Base-by-base conservation (phyloP, 2,888 invertebrate genomes). In the Pharmacophagus antenor region DNA sequence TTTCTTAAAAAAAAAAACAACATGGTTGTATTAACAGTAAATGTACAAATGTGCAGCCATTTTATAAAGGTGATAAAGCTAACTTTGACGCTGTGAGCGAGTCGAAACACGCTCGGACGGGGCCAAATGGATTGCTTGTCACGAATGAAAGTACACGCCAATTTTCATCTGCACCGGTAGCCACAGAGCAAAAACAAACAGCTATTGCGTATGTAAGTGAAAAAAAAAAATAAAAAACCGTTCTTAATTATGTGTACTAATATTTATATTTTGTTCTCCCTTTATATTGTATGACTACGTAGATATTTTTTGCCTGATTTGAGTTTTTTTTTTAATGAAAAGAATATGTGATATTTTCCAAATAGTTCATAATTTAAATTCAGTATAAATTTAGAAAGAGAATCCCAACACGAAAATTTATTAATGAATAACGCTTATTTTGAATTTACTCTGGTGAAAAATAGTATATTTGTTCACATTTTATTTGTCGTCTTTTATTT, bases 51-150 rank as follows among this genome's bases (percentile, higher is more conserved):
- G 31, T 48, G 53, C 48, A 55, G 25, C 58, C 42, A 44, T 54
- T 62, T 56, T 61, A 25, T 61, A 46, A 61, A 61, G 52, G 61
- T 53, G 56, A 61, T 52, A 61, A 52, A 61, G 61, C n/a, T 53
- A 44, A 49, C 48, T 56, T 53, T 27, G 56, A 57, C 42, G 60
- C 56, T 37, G 18, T 56, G 51, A 56, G 50, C 58, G 51, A 50
- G 46, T 49, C 27, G 52, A 22, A 46, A 61, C 60, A 47, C 50
- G 54, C 27, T 54, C 56, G 44, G 58, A 52, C 57, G 57, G 49
- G 41, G 31, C 65, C 70, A 72, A 76, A 76, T 74, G 76, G 72
- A 74, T 74, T 74, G 72, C 69, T 67, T 74, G 71, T 73, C 74
- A 70, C 67, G 57, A 54, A 65, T 67, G 67, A 51, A 66, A 68